Percentiles rank a stretch among this genome's conserved stretches.
These are phyloP conservation scores for Tetragonisca angustula DNA, from an alignment of 2,888 invertebrate genomes.

Conservation along the genomic window DNA sequence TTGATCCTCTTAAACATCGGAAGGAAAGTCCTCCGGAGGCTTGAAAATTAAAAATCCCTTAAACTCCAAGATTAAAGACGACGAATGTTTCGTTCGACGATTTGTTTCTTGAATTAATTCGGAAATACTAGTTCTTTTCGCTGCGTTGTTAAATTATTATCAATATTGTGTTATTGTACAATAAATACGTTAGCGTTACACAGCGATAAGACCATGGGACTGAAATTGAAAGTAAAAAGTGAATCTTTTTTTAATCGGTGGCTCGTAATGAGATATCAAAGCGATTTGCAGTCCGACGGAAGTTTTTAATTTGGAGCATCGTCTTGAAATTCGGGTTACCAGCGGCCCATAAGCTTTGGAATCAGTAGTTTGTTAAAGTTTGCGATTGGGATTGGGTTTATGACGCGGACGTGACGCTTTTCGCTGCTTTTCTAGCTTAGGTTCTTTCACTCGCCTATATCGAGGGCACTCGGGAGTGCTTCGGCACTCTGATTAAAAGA, in stretches of 20 bases:
- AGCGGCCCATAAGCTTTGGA: not conserved
- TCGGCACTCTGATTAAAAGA: not conserved
- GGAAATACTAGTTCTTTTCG: not conserved
- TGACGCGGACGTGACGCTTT: slow-evolving; percentile 12
- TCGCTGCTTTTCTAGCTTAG: not conserved
- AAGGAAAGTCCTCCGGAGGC: not conserved
- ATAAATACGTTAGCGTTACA: no score
- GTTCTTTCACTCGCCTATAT: not conserved
- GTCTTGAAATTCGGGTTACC: not conserved
- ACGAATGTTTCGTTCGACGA: not conserved
- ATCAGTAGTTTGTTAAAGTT: slow-evolving; percentile 17
- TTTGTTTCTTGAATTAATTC: not conserved
- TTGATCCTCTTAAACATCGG: not conserved
- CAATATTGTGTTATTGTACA: no score
- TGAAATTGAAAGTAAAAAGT: not conserved
- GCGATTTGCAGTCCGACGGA: no score
- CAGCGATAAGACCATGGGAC: no score
- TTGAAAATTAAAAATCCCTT: not conserved
- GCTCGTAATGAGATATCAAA: not conserved
- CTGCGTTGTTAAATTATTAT: not conserved
- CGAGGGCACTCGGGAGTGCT: not conserved
- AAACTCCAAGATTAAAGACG: not conserved
- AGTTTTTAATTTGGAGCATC: slow-evolving; percentile 2
- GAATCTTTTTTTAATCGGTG: not conserved
- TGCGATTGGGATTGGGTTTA: slow-evolving; percentile 24